phyloP scores from a whole-genome alignment of 2,113 vertebrate species.

The Nothobranchius kuhntae region DNA sequence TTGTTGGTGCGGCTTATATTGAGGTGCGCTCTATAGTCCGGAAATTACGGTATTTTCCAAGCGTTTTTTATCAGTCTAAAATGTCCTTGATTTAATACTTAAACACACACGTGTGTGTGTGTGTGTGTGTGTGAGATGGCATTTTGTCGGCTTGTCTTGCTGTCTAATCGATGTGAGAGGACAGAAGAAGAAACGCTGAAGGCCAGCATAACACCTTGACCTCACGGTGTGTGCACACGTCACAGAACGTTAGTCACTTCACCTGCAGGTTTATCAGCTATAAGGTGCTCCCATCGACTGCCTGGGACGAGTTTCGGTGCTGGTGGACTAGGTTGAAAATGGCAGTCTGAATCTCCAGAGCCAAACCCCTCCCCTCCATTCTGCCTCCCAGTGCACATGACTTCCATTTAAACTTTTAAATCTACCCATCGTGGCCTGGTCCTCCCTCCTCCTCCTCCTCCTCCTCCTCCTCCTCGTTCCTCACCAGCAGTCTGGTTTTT shows the following conservation, averaged over 20 bases:
- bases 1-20: too few species aligned
- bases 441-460: constrained; percentile 1
- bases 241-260: constrained; percentile 38
- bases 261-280: constrained; percentile 41
- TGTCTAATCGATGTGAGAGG: constrained; percentile 68
- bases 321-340: too few species aligned
- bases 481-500: constrained; percentile 56
- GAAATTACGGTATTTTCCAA: too few species aligned
- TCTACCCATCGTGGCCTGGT: neutral
- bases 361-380: constrained; percentile 41
- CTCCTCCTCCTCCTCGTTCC: too few species aligned
- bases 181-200: constrained; percentile 50
- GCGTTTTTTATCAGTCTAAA: too few species aligned
- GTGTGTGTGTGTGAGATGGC: constrained; percentile 51
- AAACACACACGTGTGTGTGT: too few species aligned
- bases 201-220: constrained; percentile 55
- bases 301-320: constrained; percentile 64
- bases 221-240: constrained; percentile 55
- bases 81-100: too few species aligned
- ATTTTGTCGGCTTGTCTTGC: constrained; percentile 48
- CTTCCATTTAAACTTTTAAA: constrained; percentile 32
- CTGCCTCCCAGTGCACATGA: constrained; percentile 14
- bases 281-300: constrained; percentile 67
- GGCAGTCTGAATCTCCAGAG: constrained; percentile 72
- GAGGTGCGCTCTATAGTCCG: too few species aligned